Base-by-base conservation (phyloP, 2,113 vertebrate species). In the Toxostoma redivivum region DNA sequence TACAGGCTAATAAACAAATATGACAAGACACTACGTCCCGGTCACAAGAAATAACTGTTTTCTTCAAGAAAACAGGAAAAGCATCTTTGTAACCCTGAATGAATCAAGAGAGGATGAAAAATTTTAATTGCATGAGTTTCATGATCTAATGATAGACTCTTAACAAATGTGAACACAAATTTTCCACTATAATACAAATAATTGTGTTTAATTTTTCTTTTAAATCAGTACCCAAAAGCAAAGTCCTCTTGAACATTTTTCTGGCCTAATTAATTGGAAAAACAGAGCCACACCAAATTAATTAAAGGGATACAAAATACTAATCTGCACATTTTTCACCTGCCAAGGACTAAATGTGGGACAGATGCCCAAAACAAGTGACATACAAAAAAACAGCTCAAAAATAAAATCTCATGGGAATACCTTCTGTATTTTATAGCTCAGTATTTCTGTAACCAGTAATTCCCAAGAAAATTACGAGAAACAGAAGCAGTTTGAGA, bases 331-430 rank as follows among this genome's bases (percentile, higher is more conserved):
- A 71, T 90, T 93, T 93, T 92, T 96, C n/a, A 95, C 38, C 90
- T 92, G 88, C 69, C 88, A 94, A 97, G 79, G 67, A 95, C 76
- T 71, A 91, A 94, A 96, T 88, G 60, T 93, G 80, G 93, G 93
- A 88, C 92, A 94, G 72, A 88, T 21, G 16, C 61, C 38, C 56
- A 64, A 92, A 95, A 90, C 82, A 86, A 95, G 45, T 0, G 22
- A 64, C 38, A 86, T 37, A 86, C 56, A 90, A 78, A 96, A 58
- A 74, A 77, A 5, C 38, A 78, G 54, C 56, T 73, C 85, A 56
- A 82, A 70, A 95, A 90, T 66, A 86, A 66, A 51, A 78, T 60
- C 88, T 90, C 67, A 58, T 0, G 0, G 56, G 85, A 83, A 27
- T 40, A 62, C 21, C 27, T 82, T 86, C 70, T 67, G 37, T 28